Conservation (phyloP, 2,113 vertebrate species). For the Albula goreensis region DNA sequence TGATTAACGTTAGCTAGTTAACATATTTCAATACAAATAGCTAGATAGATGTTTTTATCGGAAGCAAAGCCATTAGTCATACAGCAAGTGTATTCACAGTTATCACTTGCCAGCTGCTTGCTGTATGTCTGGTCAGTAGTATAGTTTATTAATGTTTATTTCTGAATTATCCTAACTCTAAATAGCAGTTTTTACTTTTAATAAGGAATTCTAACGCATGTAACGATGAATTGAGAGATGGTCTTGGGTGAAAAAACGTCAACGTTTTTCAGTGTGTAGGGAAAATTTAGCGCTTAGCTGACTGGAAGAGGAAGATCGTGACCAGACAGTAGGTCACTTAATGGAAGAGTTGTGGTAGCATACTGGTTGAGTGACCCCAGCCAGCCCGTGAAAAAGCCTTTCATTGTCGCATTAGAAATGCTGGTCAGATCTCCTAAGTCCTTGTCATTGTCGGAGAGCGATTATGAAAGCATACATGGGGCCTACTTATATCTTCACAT, state of each 20-base stretch:
- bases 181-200: too few species aligned
- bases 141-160: too few species aligned
- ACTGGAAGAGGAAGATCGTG: neutral
- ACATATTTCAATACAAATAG: neutral
- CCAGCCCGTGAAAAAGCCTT: neutral
- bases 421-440: neutral
- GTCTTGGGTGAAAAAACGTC: neutral
- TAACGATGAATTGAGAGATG: too few species aligned
- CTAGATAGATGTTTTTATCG: neutral
- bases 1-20: too few species aligned
- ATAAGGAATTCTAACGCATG: too few species aligned
- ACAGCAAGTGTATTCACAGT: neutral
- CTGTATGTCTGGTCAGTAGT: too few species aligned
- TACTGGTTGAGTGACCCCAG: neutral
- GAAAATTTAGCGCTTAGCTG: neutral
- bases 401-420: neutral
- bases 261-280: neutral
- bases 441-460: too few species aligned
- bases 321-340: neutral
- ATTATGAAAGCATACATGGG: neutral
- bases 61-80: neutral
- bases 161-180: too few species aligned
- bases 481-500: neutral
- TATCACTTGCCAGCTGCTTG: too few species aligned
- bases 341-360: neutral